Evolutionary conservation across 2,888 invertebrate species (phyloP), one percentile per base, ranked within the genome.

Genomic region (Stenoptilia bipunctidactyla): DNA sequence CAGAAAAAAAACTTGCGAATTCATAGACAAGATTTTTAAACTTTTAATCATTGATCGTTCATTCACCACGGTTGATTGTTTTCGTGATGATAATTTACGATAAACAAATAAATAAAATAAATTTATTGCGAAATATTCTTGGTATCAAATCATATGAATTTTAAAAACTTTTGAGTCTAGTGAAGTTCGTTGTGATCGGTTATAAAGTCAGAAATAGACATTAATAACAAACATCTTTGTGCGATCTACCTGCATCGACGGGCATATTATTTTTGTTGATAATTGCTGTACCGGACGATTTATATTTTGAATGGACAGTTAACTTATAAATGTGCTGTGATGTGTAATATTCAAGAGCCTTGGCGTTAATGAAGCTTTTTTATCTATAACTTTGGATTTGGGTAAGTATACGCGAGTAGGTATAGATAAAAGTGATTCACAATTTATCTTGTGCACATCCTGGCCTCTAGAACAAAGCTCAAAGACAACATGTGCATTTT

Each of bases 31-130:
- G 43, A 49, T 46, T 52, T 52, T 49, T 59, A 53, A 52, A 68
- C 74, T 70, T 72, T 68, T 69, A 70, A 68, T 77, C 74, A 76
- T 72, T 71, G 79, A 79, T 80, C 79, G 79, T 82, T 83, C 82
- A 82, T 79, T 80, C 82, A 83, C 82, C 80, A 79, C 80, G 73
- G 77, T 74, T 30, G 30, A 30, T 30, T 79, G 76, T 80, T 80
- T 80, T 80, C 74, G 77, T 68, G 75, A 80, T 80, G 79, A 73
- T 73, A 66, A 74, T 75, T 69, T 69, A 73, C 67, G 69, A 67
- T 70, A 73, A 66, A 74, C 72, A 77, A 74, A 74, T 75, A 76
- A 79, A 73, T 71, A 70, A 62, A 68, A 59, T 69, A 58, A 61
- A 66, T 65, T 37, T 65, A 73, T 61, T 70, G 64, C 69, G 68